A percentile compares a stretch with the other conserved stretches of the same genome.
Conservation (phyloP, 2,113 vertebrate genomes). For the Pelecanoides urinatrix region DNA sequence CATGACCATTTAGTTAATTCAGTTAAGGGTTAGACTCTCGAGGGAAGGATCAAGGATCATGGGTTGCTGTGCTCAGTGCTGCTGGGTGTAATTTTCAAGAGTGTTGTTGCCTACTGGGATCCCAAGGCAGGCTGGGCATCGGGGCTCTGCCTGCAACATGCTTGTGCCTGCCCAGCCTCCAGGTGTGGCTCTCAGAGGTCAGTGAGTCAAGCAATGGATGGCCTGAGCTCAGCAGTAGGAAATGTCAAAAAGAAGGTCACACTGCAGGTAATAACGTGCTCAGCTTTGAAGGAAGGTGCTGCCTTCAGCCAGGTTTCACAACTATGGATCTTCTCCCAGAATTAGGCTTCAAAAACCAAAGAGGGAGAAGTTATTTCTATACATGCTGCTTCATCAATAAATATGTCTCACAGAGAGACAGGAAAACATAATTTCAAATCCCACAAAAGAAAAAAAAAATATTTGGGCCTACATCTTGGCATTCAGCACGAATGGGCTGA, state of each 20-base stretch:
- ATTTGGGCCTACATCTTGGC: background rate
- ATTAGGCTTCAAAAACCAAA: background rate
- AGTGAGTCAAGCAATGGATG: background rate
- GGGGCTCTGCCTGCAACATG: rapidly evolving
- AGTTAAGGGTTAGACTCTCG: background rate
- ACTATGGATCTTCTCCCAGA: background rate
- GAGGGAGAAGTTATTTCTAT: background rate
- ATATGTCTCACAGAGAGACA: background rate
- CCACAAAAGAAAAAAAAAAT: background rate
- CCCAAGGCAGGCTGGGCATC: background rate
- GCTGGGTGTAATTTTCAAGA: background rate
- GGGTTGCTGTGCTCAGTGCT: background rate
- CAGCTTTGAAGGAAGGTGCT: background rate
- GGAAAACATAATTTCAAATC: background rate
- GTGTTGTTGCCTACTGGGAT: background rate
- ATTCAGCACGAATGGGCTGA: background rate
- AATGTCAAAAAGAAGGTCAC: background rate
- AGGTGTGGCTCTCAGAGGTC: background rate
- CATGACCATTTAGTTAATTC: background rate
- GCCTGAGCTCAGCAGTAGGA: background rate
- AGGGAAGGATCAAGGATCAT: background rate
- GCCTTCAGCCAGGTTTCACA: background rate
- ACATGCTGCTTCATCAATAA: background rate
- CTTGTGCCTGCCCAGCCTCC: background rate
- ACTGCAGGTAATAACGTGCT: background rate